Percentiles rank a stretch among this genome's conserved stretches.
phyloP scores from a whole-genome alignment of 2,797 vertebrate genomes.

The Anguilla megastoma region DNA sequence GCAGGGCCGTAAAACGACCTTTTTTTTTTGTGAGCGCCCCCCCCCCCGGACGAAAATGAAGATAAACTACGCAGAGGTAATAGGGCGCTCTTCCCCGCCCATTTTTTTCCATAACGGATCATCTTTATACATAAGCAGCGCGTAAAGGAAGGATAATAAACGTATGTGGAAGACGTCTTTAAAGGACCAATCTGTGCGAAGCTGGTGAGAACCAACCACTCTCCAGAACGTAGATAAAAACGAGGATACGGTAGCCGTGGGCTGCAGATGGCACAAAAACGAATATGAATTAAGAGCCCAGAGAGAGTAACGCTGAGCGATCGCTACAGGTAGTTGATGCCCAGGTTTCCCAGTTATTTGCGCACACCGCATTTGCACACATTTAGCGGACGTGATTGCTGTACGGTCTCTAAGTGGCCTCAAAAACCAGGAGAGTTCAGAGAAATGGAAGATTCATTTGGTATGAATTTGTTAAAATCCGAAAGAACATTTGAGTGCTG shows the following conservation, averaged over 20 bases:
- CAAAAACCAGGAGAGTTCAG: background rate
- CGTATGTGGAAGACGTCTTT: background rate
- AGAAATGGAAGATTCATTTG: background rate
- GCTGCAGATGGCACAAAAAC: background rate
- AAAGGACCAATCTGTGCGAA: background rate
- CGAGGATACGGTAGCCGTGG: background rate
- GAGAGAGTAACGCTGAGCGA: background rate
- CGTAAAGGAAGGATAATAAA: slow-evolving; percentile 14
- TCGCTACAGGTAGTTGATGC: background rate
- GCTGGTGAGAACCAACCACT: background rate
- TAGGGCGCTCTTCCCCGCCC: background rate
- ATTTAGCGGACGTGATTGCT: background rate
- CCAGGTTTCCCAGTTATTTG: background rate
- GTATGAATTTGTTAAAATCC: background rate
- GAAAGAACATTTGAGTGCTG: background rate
- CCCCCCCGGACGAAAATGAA: background rate
- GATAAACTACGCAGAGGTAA: background rate
- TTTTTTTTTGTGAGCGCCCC: background rate
- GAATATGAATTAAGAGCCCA: background rate
- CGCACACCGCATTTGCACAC: background rate
- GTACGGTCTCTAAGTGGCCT: background rate
- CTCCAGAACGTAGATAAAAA: background rate
- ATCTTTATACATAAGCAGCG: background rate
- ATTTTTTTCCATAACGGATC: slow-evolving; percentile 13
- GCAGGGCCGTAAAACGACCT: background rate